phyloP scores from a whole-genome alignment of 2,113 vertebrate species.

The Pampusana beccarii region DNA sequence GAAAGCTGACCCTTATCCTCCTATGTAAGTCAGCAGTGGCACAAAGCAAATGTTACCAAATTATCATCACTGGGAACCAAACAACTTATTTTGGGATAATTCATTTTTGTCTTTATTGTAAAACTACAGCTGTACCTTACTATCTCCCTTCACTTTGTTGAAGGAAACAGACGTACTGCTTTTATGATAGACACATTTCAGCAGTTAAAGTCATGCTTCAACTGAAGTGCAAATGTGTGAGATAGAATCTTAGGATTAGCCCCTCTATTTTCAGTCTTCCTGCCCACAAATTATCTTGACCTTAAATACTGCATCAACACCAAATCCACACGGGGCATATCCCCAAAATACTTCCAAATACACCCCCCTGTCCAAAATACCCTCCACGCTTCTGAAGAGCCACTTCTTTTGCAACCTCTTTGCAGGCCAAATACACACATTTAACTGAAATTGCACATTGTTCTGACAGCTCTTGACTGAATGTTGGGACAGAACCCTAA shows the following conservation, averaged over 20 bases:
- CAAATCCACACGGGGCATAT: neutral
- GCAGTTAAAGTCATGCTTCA: neutral
- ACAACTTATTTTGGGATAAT: neutral
- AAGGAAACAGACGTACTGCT: neutral
- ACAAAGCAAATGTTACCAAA: neutral
- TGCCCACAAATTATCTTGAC: neutral
- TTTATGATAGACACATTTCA: neutral
- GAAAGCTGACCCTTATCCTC: neutral
- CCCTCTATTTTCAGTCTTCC: neutral
- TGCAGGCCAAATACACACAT: neutral
- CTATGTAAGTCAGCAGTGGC: neutral
- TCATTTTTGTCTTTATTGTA: neutral
- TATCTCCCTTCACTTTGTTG: neutral
- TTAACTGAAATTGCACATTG: neutral
- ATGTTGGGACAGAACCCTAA: neutral
- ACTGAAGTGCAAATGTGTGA: neutral
- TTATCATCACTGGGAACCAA: neutral
- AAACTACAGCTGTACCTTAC: neutral
- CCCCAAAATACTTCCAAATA: neutral
- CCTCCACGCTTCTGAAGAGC: neutral
- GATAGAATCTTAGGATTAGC: neutral
- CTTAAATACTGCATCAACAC: neutral
- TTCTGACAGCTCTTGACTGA: neutral
- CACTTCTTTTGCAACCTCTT: neutral
- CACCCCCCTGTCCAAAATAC: neutral